Evolutionary conservation across 1,140 invertebrate species (phyloP).

Genomic region (Cylas formicarius): DNA sequence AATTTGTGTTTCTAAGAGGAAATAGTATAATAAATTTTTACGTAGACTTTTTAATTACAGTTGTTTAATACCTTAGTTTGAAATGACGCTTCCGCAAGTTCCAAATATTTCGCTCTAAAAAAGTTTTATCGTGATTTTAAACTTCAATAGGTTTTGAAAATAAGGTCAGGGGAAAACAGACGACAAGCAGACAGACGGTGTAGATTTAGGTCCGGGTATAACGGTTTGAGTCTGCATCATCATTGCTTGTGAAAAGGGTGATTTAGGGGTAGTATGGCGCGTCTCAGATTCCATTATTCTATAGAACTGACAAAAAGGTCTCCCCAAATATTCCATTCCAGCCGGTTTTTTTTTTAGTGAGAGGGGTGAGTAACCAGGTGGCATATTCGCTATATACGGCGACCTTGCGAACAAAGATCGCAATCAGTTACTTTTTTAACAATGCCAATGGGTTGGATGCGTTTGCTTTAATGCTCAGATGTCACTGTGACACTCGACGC

Average conservation of each 20-base stretch:
- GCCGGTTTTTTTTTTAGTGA: constrained; percentile 36
- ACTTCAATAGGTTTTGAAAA: no score
- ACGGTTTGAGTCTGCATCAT: constrained; percentile 31
- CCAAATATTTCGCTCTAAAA: no score
- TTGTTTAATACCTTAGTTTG: no score
- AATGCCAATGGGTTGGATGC: constrained; percentile 23
- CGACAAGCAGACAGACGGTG: constrained; percentile 21
- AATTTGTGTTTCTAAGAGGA: no score
- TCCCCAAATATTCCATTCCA: constrained; percentile 34
- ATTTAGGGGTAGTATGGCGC: constrained; percentile 34
- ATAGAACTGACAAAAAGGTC: constrained; percentile 32
- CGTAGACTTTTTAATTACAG: no score
- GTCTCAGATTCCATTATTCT: constrained; percentile 39
- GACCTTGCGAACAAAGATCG: constrained; percentile 35
- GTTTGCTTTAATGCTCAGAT: constrained; percentile 10
- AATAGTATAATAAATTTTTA: no score
- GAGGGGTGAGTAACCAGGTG: constrained; percentile 34
- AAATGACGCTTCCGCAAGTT: no score
- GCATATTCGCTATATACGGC: constrained; percentile 30
- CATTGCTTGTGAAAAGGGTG: constrained; percentile 35
- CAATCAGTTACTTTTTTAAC: constrained; percentile 31
- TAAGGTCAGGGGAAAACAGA: constrained; percentile 20
- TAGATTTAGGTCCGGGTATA: constrained; percentile 7
- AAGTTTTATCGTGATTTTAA: no score
- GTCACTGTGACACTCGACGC: constrained; percentile 20